A percentile compares a stretch with the other conserved stretches of the same genome.
phyloP scores from a whole-genome alignment of 2,888 invertebrate genomes.

The Spisula subtruncata region DNA sequence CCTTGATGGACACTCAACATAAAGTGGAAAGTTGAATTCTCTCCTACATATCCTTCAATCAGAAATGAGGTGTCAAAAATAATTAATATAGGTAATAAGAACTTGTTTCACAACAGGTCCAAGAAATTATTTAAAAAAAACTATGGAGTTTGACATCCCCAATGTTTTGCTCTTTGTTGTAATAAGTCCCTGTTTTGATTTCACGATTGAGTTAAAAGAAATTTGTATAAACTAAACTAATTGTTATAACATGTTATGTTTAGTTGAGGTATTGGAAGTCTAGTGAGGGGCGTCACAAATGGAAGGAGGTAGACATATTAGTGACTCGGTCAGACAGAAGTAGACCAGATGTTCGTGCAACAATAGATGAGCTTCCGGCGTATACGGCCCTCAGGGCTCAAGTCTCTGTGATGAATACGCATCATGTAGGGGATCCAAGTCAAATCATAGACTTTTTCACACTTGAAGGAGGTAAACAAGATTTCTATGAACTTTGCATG shows the following conservation, averaged over 20 bases:
- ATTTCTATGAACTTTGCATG: background rate
- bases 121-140: too few species aligned
- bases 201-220: too few species aligned
- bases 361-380: conserved; percentile 84
- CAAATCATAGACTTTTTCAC: conserved; percentile 91
- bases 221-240: too few species aligned
- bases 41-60: too few species aligned
- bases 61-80: too few species aligned
- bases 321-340: conserved; percentile 68
- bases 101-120: too few species aligned
- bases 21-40: too few species aligned
- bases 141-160: too few species aligned
- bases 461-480: conserved; percentile 84
- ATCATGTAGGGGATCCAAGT: conserved; percentile 96
- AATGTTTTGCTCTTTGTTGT: too few species aligned
- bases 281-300: conserved; percentile 89
- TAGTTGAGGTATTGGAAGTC: conserved; percentile 98
- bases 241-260: conserved; percentile 30
- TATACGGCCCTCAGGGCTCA: conserved; percentile 93
- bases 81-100: too few species aligned
- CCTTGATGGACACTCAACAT: too few species aligned
- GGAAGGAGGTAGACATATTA: conserved; percentile 80
- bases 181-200: too few species aligned
- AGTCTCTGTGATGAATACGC: conserved; percentile 96
- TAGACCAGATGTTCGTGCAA: conserved; percentile 79